These are phyloP conservation scores for Ciona savignyi DNA, from an alignment of 23 tunicate genomes.

Conservation along the genomic window DNA sequence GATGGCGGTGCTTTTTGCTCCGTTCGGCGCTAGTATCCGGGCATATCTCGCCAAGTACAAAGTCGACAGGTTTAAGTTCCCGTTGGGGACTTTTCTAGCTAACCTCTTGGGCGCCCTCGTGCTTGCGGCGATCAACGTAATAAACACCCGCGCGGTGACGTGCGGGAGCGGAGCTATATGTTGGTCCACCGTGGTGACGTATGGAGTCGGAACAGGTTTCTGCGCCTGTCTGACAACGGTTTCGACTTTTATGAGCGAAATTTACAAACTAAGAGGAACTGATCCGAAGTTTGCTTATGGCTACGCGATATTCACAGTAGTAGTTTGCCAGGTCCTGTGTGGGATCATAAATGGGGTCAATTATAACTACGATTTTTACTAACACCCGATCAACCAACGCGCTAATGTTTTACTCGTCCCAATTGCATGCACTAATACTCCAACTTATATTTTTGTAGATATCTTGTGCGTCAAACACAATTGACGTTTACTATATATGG, in stretches of 20 bases:
- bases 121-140: slow-evolving; percentile 27
- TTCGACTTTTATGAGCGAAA: slow-evolving; percentile 72
- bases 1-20: slow-evolving; percentile 41
- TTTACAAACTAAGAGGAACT: slow-evolving; percentile 28
- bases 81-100: slow-evolving; percentile 33
- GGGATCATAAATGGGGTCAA: slow-evolving; percentile 75
- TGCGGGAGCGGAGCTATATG: slow-evolving; percentile 26
- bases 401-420: no score
- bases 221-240: slow-evolving; percentile 77
- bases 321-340: slow-evolving; percentile 35
- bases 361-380: slow-evolving; percentile 1
- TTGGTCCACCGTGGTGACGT: slow-evolving; percentile 39
- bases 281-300: slow-evolving; percentile 38
- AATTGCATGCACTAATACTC: neutral
- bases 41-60: slow-evolving; percentile 14
- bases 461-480: no score
- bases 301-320: slow-evolving; percentile 42
- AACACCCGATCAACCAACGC: neutral
- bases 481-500: no score
- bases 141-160: slow-evolving; percentile 19
- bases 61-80: slow-evolving; percentile 21
- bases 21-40: slow-evolving; percentile 37
- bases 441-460: neutral
- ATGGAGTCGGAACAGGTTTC: slow-evolving; percentile 57
- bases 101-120: slow-evolving; percentile 26